Evolutionary conservation across 2,113 vertebrate genomes (phyloP), one percentile per base, ranked within the genome.

Genomic region (Cyanoderma ruficeps): DNA sequence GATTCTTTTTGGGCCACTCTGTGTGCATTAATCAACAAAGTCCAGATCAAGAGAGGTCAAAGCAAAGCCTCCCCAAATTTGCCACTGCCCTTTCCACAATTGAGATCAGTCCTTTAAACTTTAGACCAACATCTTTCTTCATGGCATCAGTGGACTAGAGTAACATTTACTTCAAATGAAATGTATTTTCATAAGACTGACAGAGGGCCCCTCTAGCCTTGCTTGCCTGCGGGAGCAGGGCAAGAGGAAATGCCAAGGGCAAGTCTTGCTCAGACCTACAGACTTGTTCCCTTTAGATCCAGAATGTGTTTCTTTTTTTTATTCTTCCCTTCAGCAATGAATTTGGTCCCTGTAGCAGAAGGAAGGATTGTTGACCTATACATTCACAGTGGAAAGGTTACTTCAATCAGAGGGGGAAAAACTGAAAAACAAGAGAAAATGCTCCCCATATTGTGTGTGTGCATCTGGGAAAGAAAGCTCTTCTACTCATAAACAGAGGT

Each of bases 141-240:
- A 57, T 69, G 52, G 72, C 83, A 52, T 70, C 87, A 69, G 52
- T 89, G 72, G 89, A 74, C 44, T 39, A 44, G 41, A 5, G 42
- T 96, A 96, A 87, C 89, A 96, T 97, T 97, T 96, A 71, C 64
- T 96, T 96, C 92, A 94, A 80, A 90, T 89, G 59, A 93, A 96
- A 90, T 89, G 57, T 78, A 94, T 92, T 96, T 91, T 75, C 47
- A 15, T 80, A 84, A 95, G 93, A 83, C 44, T 97, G 95, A 93
- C 90, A 83, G 79, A 81, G 41, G 65, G 69, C 63, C 88, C 87
- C 79, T 56, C 20, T 69, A 83, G 94, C 87, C 68, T 76, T 90
- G 42, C 87, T 64, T 84, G 84, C 68, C 67, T 91, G 78, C 39
- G 24, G 83, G 81, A 95, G 30, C 87, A 94, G 86, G 86, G 78